phyloP scores from a whole-genome alignment of 2,888 invertebrate species.

The Erebia epiphron region DNA sequence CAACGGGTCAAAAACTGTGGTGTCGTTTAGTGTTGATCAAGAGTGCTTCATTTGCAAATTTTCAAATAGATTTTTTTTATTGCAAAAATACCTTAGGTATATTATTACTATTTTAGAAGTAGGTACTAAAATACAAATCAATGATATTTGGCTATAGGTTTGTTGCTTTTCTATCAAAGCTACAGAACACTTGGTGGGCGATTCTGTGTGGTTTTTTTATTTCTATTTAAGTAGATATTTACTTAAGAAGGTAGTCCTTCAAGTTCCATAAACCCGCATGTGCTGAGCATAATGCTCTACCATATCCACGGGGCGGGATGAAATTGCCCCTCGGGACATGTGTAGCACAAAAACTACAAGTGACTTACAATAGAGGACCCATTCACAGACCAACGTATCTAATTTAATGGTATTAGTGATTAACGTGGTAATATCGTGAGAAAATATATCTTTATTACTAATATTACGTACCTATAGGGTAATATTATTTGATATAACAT shows the following conservation, averaged over 20 bases:
- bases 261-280: conserved; percentile 59
- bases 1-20: too few species aligned
- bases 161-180: too few species aligned
- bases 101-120: too few species aligned
- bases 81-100: too few species aligned
- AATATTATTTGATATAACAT: too few species aligned
- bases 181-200: too few species aligned
- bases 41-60: too few species aligned
- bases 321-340: conserved; percentile 34
- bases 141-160: too few species aligned
- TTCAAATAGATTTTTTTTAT: too few species aligned
- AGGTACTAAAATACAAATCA: too few species aligned
- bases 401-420: conserved; percentile 25
- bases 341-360: conserved; percentile 38
- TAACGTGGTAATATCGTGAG: conserved; percentile 24
- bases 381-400: conserved; percentile 18
- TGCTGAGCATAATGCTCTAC: conserved; percentile 52
- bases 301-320: conserved; percentile 30
- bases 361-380: conserved; percentile 27
- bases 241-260: background rate
- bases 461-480: too few species aligned
- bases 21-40: too few species aligned
- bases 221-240: background rate
- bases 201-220: background rate
- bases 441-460: conserved; percentile 4